Percentiles rank a stretch among this genome's conserved stretches.
Conservation (phyloP, 2,888 invertebrate species). For the Muscina levida region DNA sequence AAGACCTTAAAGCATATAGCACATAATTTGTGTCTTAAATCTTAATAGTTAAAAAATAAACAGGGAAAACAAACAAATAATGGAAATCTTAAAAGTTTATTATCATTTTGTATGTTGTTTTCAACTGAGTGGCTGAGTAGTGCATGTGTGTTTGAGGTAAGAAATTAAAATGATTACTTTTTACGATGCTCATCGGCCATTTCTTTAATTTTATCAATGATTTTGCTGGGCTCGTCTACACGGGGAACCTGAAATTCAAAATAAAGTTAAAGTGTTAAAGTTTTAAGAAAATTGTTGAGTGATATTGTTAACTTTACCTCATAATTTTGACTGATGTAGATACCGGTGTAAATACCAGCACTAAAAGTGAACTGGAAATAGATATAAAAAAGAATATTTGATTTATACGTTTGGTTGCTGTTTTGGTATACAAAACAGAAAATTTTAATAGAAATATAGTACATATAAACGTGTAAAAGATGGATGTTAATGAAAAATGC, state of each 20-base stretch:
- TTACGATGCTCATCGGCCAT: slow-evolving; percentile 81
- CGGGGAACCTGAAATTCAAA: slow-evolving; percentile 86
- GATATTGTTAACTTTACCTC: slow-evolving; percentile 81
- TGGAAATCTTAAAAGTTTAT: slow-evolving; percentile 12
- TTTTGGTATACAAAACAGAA: too few species aligned
- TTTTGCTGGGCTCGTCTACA: slow-evolving; percentile 89
- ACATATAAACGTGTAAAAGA: too few species aligned
- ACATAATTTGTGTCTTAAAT: slow-evolving; percentile 2
- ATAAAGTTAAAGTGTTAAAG: slow-evolving; percentile 51
- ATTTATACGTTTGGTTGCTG: too few species aligned
- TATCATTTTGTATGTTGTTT: slow-evolving; percentile 23
- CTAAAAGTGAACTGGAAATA: slow-evolving; percentile 83
- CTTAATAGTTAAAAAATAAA: slow-evolving; percentile 33
- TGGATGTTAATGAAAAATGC: too few species aligned
- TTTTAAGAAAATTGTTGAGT: slow-evolving; percentile 10
- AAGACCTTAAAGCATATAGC: slow-evolving; percentile 41
- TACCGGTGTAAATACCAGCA: slow-evolving; percentile 86
- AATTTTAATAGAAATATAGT: too few species aligned
- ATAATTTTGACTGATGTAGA: slow-evolving; percentile 88
- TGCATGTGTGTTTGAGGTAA: not conserved
- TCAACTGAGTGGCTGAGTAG: not conserved
- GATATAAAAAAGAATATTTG: slow-evolving; percentile 5
- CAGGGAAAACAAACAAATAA: slow-evolving; percentile 22
- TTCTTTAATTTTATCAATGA: slow-evolving; percentile 86
- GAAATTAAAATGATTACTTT: slow-evolving; percentile 79